Conservation (phyloP, 2,113 vertebrate species). For the Pseudopodoces humilis region DNA sequence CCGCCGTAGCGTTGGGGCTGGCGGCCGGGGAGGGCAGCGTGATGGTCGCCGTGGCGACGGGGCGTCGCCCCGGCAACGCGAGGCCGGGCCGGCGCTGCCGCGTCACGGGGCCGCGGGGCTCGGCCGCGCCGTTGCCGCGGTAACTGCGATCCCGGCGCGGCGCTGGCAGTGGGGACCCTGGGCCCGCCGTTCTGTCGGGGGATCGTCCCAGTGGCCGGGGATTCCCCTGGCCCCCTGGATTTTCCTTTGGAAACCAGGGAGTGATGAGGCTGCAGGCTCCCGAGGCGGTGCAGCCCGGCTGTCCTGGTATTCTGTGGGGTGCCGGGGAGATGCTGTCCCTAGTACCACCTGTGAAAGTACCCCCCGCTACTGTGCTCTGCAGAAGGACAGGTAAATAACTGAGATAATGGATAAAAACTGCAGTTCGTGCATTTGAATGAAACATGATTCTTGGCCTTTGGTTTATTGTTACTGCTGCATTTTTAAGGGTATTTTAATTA, state of each 20-base stretch:
- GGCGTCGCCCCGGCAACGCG: background rate
- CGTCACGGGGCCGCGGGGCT: background rate
- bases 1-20: background rate
- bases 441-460: background rate
- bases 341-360: background rate
- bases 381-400: background rate
- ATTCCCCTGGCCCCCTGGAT: background rate
- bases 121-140: background rate
- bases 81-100: background rate
- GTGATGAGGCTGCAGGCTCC: no score
- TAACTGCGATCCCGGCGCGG: background rate
- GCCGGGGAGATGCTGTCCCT: background rate
- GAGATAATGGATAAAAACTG: background rate
- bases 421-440: background rate
- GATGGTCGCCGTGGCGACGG: background rate
- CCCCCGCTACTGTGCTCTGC: background rate
- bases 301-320: accelerated
- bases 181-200: background rate
- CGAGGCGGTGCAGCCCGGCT: accelerated
- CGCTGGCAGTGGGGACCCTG: background rate
- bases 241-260: background rate
- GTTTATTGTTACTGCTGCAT: background rate
- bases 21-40: background rate
- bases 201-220: background rate
- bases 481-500: background rate